These are phyloP conservation scores for Drosophila insularis DNA, from an alignment of 1,140 invertebrate genomes.

Conservation along the genomic window DNA sequence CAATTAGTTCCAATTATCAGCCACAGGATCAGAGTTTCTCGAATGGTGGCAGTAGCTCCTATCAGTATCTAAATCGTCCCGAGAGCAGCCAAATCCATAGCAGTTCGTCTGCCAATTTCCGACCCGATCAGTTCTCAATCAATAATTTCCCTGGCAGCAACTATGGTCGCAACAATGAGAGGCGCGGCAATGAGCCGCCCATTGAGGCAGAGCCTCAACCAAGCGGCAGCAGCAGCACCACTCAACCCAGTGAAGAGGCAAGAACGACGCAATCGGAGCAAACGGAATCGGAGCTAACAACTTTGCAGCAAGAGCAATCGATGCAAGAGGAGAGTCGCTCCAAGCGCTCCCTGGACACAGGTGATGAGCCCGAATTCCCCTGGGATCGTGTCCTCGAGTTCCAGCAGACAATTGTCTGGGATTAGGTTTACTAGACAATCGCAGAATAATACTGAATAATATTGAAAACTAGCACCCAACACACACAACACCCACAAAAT, in stretches of 20 bases:
- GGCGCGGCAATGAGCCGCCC: constrained; percentile 67
- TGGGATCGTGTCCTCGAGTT: constrained; percentile 80
- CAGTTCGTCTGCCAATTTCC: constrained; percentile 59
- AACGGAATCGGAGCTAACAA: constrained; percentile 40
- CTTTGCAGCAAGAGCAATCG: constrained; percentile 29
- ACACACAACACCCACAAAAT: constrained; percentile 12
- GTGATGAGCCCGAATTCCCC: constrained; percentile 73
- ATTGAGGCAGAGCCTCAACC: constrained; percentile 59
- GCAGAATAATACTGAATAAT: constrained; percentile 9
- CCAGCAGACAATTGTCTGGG: constrained; percentile 75
- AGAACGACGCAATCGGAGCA: constrained; percentile 57
- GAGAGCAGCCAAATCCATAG: constrained; percentile 68
- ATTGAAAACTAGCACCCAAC: constrained; percentile 64
- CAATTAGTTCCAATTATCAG: constrained; percentile 71
- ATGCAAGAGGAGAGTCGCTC: constrained; percentile 30
- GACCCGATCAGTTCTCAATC: constrained; percentile 71
- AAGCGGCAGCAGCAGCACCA: constrained; percentile 59
- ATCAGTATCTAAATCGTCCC: constrained; percentile 79
- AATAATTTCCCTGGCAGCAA: constrained; percentile 75
- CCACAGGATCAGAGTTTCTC: constrained; percentile 67
- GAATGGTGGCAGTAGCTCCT: constrained; percentile 58
- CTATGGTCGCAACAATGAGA: constrained; percentile 77
- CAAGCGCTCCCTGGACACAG: constrained; percentile 52
- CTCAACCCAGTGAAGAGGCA: constrained; percentile 66
- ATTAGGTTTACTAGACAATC: constrained; percentile 34